Evolutionary conservation across 2,797 vertebrate species (phyloP).

Genomic region (Semotilus atromaculatus): DNA sequence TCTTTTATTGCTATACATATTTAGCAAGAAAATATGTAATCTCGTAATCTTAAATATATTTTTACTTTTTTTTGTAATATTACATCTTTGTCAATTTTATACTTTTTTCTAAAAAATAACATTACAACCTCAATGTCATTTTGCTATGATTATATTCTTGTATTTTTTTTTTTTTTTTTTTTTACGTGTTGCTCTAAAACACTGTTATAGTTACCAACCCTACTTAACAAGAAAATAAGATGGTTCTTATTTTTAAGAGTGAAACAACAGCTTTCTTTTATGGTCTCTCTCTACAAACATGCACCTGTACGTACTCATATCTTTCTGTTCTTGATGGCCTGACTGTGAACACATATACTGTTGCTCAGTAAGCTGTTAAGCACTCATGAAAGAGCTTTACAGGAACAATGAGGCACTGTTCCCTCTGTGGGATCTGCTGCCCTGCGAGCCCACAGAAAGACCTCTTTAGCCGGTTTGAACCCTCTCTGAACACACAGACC

Average conservation of each 20-base stretch:
- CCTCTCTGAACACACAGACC: constrained; percentile 59
- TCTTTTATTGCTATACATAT: neutral
- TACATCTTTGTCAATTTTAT: neutral
- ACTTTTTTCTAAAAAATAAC: neutral
- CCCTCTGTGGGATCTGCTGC: constrained; percentile 75
- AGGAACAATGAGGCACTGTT: constrained; percentile 78
- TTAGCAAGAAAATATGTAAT: neutral
- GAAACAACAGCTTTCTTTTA: neutral
- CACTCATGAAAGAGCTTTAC: constrained; percentile 79
- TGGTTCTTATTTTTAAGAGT: neutral
- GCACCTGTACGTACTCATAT: neutral
- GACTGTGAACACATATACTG: constrained; percentile 50
- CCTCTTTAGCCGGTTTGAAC: constrained; percentile 70
- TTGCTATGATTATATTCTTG: neutral
- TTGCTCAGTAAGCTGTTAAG: constrained; percentile 75
- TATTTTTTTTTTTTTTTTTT: neutral
- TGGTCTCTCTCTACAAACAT: neutral
- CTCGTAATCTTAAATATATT: neutral
- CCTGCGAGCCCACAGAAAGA: constrained; percentile 75
- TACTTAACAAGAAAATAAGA: neutral
- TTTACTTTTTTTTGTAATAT: neutral
- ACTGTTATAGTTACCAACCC: neutral
- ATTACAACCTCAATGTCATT: neutral
- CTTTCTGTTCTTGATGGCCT: constrained; percentile 3
- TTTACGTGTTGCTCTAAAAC: neutral